phyloP scores from a whole-genome alignment of 2,888 invertebrate genomes.

The Coenonympha glycerion region DNA sequence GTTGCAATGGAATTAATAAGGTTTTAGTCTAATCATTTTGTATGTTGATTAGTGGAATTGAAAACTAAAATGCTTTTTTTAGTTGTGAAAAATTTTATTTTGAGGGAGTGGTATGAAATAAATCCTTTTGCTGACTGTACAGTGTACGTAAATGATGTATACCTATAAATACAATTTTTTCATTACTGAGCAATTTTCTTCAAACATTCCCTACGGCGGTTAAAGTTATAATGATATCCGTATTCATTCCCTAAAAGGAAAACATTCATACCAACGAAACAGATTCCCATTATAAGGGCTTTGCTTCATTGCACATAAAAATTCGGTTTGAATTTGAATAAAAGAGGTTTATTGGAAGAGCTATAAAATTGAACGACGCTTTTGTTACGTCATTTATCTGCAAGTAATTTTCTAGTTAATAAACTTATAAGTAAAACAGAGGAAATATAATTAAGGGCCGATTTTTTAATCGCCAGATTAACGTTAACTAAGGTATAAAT shows the following conservation, averaged over 20 bases:
- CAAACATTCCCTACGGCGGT: slow-evolving; percentile 2
- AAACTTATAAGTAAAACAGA: not conserved
- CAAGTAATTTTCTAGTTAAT: slow-evolving; percentile 3
- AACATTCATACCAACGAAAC: slow-evolving; percentile 39
- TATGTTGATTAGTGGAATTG: no score
- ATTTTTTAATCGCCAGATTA: no score
- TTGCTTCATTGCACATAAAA: slow-evolving; percentile 34
- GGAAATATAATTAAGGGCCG: no score
- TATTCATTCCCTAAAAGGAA: slow-evolving; percentile 29
- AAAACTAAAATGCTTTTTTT: no score
- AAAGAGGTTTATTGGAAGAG: slow-evolving; percentile 18
- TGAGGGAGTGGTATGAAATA: no score
- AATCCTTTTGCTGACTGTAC: no score
- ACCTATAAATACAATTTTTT: not conserved
- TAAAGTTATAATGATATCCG: slow-evolving; percentile 19
- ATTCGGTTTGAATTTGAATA: slow-evolving; percentile 25
- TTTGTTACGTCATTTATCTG: slow-evolving; percentile 3
- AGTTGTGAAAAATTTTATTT: no score
- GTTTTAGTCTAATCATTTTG: no score
- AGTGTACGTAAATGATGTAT: no score
- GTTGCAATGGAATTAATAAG: no score
- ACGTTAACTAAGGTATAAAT: no score
- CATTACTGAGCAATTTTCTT: slow-evolving; percentile 3
- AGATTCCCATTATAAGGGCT: slow-evolving; percentile 48
- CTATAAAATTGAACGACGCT: slow-evolving; percentile 18